Evolutionary conservation across 2,113 vertebrate species (phyloP).

Genomic region (Malurus elegans): DNA sequence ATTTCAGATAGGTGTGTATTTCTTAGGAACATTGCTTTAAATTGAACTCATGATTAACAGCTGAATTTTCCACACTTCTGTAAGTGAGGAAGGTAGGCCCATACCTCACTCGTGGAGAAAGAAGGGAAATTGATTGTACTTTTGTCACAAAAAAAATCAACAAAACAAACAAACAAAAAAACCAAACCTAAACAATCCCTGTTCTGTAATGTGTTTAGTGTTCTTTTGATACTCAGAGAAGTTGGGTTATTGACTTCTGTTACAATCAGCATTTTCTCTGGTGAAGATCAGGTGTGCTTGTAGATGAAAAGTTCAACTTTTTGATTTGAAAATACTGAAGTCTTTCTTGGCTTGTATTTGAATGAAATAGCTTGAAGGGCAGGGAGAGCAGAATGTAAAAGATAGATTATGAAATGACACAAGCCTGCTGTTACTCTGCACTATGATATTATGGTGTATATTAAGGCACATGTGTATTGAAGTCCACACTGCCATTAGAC

Average conservation of each 20-base stretch:
- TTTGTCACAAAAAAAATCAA: not conserved
- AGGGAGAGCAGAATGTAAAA: not conserved
- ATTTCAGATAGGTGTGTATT: not conserved
- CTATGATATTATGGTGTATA: not conserved
- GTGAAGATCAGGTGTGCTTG: not conserved
- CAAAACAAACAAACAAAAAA: not conserved
- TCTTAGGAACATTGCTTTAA: not conserved
- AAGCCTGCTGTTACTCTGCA: not conserved
- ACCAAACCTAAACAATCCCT: not conserved
- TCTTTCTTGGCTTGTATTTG: not conserved
- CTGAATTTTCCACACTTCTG: not conserved
- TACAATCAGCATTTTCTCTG: not conserved
- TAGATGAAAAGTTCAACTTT: not conserved
- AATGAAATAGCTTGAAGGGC: not conserved
- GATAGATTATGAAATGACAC: not conserved
- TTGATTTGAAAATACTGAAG: not conserved
- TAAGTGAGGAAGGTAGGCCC: not conserved
- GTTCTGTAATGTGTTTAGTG: not conserved
- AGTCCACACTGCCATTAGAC: not conserved
- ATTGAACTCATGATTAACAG: not conserved
- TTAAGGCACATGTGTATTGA: not conserved
- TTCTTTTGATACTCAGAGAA: not conserved
- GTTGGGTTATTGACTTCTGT: not conserved
- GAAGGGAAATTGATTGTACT: not conserved
- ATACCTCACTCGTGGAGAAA: not conserved